Evolutionary conservation across 2,888 invertebrate species (phyloP), one percentile per base, ranked within the genome.

Genomic region (Chloroclysta siterata): DNA sequence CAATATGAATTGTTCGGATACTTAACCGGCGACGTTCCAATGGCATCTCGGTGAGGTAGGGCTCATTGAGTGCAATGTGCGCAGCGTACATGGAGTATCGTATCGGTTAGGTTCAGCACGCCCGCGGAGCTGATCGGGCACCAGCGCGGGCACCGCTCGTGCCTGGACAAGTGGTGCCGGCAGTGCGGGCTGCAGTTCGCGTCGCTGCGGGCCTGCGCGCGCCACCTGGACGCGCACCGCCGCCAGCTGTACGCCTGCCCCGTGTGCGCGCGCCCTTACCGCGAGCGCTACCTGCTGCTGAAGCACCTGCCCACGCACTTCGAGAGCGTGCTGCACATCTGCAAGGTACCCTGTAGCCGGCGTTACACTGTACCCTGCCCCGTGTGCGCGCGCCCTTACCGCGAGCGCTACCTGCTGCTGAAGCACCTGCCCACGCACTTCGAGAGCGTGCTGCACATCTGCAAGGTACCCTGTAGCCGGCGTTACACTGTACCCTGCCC

Each of bases 301-400:
- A 88, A 86, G 60, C 93, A 93, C 65, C 70, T 87, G n/a, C 75
- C 82, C 0, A 73, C 73, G 28, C 92, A 92, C 65, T 91, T 91
- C 58, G 85, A 86, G 60, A 69, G 79, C 1, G 81, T 85, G 28
- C 70, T 88, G 4, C 90, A 91, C 75, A 88, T 94, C 74, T 95
- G 95, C 80, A 94, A 94, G 68, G 85, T 94, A 11, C 22, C 22
- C 22, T 22, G 22, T 22, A 22, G 22, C 22, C 22, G 22, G 3
- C 22, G 3, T 22, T 22, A 22, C 22, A 22, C 72, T 71, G 17
- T 88, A 82, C 82, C 90, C 77, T 95, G 95, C 77, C 94, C 94
- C 46, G 86, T 94, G 7, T 95, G 95, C 83, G 88, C 84, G 47
- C 90, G 92, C 69, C 83, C 86, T 0, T 95, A 94, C 74, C 88